Conservation (phyloP, 2,797 vertebrate species). For the Stomatorhinus walkeri region DNA sequence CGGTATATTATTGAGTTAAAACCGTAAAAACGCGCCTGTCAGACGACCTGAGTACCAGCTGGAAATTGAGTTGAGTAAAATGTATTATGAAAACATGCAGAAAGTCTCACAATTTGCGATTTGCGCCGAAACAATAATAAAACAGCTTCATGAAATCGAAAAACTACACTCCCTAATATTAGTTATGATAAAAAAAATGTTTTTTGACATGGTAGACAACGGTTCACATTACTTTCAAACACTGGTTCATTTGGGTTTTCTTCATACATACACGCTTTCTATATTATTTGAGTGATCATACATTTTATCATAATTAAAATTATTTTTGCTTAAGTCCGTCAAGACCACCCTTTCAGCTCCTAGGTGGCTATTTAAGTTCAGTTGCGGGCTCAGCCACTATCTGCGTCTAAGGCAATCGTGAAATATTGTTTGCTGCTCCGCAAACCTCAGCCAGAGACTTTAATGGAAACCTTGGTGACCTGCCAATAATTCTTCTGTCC, state of each 20-base stretch:
- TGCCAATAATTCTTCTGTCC: constrained; percentile 9
- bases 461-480: constrained; percentile 22
- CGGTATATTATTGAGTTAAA: neutral
- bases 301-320: neutral
- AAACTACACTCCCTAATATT: neutral
- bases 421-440: neutral
- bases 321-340: neutral
- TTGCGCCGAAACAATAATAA: neutral
- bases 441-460: constrained; percentile 5
- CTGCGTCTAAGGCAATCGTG: neutral
- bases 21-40: neutral
- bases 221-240: neutral
- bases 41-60: neutral
- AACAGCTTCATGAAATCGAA: neutral
- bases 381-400: neutral
- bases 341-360: neutral
- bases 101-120: neutral
- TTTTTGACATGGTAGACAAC: neutral
- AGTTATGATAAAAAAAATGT: neutral
- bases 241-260: neutral
- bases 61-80: neutral
- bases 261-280: neutral
- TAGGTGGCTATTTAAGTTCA: neutral
- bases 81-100: neutral
- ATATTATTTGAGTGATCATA: neutral